Base-by-base conservation (phyloP, 2,888 invertebrate species). In the Neoaliturus tenellus region DNA sequence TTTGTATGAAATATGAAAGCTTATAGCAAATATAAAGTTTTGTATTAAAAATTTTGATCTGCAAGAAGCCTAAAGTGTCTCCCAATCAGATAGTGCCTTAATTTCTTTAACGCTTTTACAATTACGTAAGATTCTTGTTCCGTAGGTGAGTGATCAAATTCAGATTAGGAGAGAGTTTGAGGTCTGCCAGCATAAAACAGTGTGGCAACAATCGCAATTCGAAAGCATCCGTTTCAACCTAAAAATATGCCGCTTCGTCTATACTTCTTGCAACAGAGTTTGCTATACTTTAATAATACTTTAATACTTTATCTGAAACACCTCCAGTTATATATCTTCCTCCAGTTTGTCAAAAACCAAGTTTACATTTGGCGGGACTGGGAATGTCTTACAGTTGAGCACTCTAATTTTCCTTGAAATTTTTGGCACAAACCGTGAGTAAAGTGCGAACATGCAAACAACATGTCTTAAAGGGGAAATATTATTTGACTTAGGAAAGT, bases 51-150 rank as follows among this genome's bases (percentile, higher is more conserved):
- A 5, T 62, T 23, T 23, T 62, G 28, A 14, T 25, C 62, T 23
- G 62, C 25, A 25, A 62, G 10, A 4, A 62, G 62, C 14, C 25
- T 20, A 28, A 62, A 62, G 14, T 20, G 28, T 28, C 28, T 20
- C 14, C 62, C 62, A 25, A 28, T 28, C 6, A 62, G 62, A 28
- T 25, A 62, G 20, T 28, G 62, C 14, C 28, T 62, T 28, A 23
- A 62, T 28, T 62, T 62, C 23, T 81, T 48, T 10, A 87, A 62
- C 10, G 85, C 20, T 84, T 87, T 85, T 17, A 85, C 85, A 31
- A 85, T 87, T 14, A 86, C 87, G 35, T 85, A 78, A 5, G 86
- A 86, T 83, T 87, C 85, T 67, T 87, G 86, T 80, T 86, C 85
- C n/a, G 86, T 83, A 6, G 85, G 25, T 12, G 87, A 86, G 41